Conservation (phyloP, 2,113 vertebrate species). For the Poeciliopsis turrubarensis region DNA sequence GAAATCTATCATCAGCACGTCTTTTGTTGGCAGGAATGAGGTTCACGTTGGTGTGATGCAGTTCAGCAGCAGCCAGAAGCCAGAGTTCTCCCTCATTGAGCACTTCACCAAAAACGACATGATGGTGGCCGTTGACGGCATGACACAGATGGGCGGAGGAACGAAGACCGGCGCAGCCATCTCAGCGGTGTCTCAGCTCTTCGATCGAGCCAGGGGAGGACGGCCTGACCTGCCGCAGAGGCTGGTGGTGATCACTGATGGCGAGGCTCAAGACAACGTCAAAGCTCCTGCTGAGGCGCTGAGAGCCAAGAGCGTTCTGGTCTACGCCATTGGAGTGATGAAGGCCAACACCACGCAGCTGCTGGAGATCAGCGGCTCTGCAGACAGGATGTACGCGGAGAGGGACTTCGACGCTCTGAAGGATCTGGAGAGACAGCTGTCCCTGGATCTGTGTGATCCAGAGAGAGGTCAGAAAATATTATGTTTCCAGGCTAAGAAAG, state of each 20-base stretch:
- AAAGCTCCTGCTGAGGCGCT: slow-evolving; percentile 71
- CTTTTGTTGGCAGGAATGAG: slow-evolving; percentile 64
- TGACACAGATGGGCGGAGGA: slow-evolving; percentile 74
- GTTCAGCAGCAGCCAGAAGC: slow-evolving; percentile 71
- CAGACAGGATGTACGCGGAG: slow-evolving; percentile 70
- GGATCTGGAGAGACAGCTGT: slow-evolving; percentile 78
- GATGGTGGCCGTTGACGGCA: slow-evolving; percentile 53
- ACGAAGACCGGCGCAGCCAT: slow-evolving; percentile 81
- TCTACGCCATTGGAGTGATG: slow-evolving; percentile 84
- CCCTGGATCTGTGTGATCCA: slow-evolving; percentile 79
- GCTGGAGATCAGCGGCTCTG: slow-evolving; percentile 79
- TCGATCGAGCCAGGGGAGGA: slow-evolving; percentile 74
- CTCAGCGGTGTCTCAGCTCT: slow-evolving; percentile 71
- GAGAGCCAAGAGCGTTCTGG: slow-evolving; percentile 75
- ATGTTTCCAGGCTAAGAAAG: background rate
- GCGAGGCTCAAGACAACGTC: slow-evolving; percentile 80
- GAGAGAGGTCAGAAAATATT: slow-evolving; percentile 72
- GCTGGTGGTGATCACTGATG: slow-evolving; percentile 85
- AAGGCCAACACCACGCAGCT: slow-evolving; percentile 79
- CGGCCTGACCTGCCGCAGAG: slow-evolving; percentile 75
- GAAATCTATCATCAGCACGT: slow-evolving; percentile 72
- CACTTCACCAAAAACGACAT: slow-evolving; percentile 65
- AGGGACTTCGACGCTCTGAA: slow-evolving; percentile 78
- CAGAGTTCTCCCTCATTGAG: slow-evolving; percentile 76
- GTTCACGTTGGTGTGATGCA: slow-evolving; percentile 85